Conservation (phyloP, 1,140 invertebrate species). For the Lepidurus arcticus region DNA sequence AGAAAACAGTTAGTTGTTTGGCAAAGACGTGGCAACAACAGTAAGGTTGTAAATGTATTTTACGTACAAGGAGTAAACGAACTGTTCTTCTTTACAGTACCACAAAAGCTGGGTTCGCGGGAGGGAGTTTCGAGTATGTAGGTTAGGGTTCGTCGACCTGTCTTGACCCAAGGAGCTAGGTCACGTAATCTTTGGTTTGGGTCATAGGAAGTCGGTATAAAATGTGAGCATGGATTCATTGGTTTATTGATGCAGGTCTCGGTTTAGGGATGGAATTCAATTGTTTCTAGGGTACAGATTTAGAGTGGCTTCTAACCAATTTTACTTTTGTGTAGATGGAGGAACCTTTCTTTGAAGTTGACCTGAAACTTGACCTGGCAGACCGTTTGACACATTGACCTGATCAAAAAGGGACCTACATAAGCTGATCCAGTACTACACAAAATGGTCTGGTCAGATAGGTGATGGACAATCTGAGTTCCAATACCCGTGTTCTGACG, state of each 20-base stretch:
- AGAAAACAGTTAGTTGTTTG: background rate
- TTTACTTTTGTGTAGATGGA: background rate
- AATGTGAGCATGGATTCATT: background rate
- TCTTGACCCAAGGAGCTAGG: background rate
- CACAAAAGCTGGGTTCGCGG: background rate
- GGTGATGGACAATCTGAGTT: background rate
- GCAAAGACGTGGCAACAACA: background rate
- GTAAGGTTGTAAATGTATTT: no score
- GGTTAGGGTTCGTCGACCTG: constrained; percentile 12
- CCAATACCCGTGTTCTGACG: background rate
- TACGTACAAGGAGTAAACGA: no score
- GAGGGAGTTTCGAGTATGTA: background rate
- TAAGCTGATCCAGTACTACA: background rate
- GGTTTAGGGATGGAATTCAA: background rate
- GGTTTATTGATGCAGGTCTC: background rate
- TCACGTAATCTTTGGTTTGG: background rate
- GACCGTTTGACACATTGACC: background rate
- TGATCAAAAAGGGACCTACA: background rate
- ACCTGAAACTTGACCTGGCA: constrained; percentile 14
- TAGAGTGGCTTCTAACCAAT: background rate
- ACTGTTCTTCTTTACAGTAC: no score
- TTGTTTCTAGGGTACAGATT: background rate
- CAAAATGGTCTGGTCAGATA: constrained; percentile 9
- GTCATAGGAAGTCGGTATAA: background rate
- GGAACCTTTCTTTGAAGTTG: background rate